These are phyloP conservation scores for Sogatella furcifera DNA, from an alignment of 1,140 invertebrate species.

Conservation along the genomic window DNA sequence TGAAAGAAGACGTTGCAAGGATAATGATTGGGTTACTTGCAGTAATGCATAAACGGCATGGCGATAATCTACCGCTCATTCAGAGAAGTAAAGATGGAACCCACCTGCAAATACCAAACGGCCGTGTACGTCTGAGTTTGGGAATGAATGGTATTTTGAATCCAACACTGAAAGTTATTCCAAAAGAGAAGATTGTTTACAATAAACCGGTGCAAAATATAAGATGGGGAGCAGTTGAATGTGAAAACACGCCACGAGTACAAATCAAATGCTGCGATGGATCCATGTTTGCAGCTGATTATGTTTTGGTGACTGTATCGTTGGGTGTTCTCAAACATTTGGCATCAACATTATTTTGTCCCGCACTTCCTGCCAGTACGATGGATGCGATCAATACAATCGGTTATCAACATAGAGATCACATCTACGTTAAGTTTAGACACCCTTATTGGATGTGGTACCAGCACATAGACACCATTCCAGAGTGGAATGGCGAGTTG, in stretches of 20 bases:
- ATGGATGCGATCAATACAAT: constrained; percentile 59
- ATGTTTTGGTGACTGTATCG: constrained; percentile 71
- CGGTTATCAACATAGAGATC: constrained; percentile 56
- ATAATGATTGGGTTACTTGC: neutral
- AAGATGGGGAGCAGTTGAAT: constrained; percentile 42
- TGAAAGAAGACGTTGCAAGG: constrained; percentile 13
- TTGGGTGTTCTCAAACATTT: constrained; percentile 74
- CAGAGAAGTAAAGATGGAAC: neutral
- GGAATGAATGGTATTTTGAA: constrained; percentile 51
- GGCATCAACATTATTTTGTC: constrained; percentile 59
- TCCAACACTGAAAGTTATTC: constrained; percentile 45
- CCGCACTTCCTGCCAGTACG: constrained; percentile 59
- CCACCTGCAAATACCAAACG: constrained; percentile 41
- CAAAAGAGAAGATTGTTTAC: constrained; percentile 42
- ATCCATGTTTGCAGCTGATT: constrained; percentile 57
- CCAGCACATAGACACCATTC: constrained; percentile 36
- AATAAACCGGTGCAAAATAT: constrained; percentile 49
- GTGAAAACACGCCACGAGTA: constrained; percentile 21
- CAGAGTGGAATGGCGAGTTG: constrained; percentile 43
- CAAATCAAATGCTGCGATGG: constrained; percentile 34
- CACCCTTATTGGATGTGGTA: constrained; percentile 61
- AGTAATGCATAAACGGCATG: neutral
- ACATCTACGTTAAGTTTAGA: constrained; percentile 73
- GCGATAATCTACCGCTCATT: neutral
- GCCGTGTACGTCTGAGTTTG: constrained; percentile 47